A percentile compares a stretch with the other conserved stretches of the same genome.
Conservation (phyloP, 2,113 vertebrate species). For the Procavia capensis region DNA sequence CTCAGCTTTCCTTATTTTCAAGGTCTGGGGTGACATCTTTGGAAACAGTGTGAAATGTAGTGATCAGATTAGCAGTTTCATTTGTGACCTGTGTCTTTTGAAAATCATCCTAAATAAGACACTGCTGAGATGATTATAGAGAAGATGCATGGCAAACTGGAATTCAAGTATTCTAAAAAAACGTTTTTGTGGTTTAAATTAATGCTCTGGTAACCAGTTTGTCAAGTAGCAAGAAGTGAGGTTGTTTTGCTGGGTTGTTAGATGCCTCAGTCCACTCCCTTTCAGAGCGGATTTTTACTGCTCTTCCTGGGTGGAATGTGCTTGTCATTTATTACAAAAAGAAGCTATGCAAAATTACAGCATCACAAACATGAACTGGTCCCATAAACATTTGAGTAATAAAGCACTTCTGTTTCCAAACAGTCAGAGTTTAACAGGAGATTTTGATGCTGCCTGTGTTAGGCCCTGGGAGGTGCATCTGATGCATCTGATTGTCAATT, state of each 20-base stretch:
- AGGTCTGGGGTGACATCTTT: background rate
- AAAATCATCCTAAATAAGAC: background rate
- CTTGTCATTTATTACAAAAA: constrained; percentile 64
- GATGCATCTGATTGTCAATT: background rate
- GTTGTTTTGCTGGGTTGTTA: constrained; percentile 56
- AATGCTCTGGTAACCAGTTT: constrained; percentile 38
- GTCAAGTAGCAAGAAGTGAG: constrained; percentile 48
- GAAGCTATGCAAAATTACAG: constrained; percentile 10
- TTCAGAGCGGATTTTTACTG: constrained; percentile 36
- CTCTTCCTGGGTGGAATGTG: constrained; percentile 40
- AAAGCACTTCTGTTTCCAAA: background rate
- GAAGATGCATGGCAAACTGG: background rate
- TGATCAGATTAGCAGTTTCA: background rate
- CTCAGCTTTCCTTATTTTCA: background rate
- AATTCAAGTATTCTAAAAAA: constrained; percentile 27
- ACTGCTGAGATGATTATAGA: background rate
- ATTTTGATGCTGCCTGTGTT: background rate
- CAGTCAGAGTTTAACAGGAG: background rate
- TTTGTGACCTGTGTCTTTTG: background rate
- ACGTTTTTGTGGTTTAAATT: constrained; percentile 14
- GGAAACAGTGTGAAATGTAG: background rate
- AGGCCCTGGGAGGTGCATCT: background rate
- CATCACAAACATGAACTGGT: background rate
- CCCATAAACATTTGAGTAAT: background rate
- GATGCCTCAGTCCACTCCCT: constrained; percentile 26